A percentile compares a stretch with the other conserved stretches of the same genome.
These are phyloP conservation scores for Sapayoa aenigma DNA, from an alignment of 2,113 vertebrate genomes.

Conservation along the genomic window DNA sequence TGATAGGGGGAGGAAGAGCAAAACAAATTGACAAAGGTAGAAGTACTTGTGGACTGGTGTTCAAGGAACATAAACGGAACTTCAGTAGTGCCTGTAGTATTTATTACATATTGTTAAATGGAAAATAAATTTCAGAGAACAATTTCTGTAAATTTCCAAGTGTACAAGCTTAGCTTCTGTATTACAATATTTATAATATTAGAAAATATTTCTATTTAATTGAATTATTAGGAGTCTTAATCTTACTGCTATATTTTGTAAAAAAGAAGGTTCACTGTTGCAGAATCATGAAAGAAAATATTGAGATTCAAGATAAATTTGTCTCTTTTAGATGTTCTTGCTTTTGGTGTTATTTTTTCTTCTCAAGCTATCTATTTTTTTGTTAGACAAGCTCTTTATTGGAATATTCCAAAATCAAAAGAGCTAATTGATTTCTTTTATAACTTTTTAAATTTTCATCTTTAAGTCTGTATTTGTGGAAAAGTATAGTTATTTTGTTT, in stretches of 20 bases:
- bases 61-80: neutral
- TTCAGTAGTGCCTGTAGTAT: neutral
- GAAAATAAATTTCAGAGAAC: neutral
- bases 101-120: neutral
- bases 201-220: neutral
- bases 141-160: neutral
- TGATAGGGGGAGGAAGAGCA: neutral
- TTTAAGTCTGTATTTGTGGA: neutral
- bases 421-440: neutral
- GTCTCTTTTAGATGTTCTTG: neutral
- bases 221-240: neutral
- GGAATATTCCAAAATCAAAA: neutral
- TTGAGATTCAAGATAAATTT: neutral
- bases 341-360: neutral
- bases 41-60: neutral
- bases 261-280: neutral
- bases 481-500: neutral
- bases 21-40: neutral
- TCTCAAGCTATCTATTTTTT: neutral
- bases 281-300: neutral
- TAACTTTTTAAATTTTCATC: neutral
- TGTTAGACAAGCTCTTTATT: neutral
- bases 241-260: neutral
- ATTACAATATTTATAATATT: neutral
- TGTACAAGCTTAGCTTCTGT: neutral